A percentile compares a stretch with the other conserved stretches of the same genome.
These are phyloP conservation scores for Plecturocebus donacophilus DNA, from an alignment of 2,113 vertebrate genomes.

Conservation along the genomic window DNA sequence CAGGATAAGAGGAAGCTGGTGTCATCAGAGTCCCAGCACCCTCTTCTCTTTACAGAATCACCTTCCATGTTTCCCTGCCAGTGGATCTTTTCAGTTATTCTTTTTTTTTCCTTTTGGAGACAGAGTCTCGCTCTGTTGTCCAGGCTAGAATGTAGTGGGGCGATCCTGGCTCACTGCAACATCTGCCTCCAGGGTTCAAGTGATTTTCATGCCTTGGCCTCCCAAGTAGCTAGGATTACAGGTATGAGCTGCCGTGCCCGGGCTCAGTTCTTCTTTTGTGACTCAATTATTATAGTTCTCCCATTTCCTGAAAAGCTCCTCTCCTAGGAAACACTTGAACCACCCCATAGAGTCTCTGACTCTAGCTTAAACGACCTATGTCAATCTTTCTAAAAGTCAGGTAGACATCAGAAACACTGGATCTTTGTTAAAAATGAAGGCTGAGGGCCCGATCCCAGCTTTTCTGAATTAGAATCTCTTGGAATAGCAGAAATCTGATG, in stretches of 20 bases:
- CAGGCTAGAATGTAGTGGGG: too few relatives aligned
- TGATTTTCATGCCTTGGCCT: too few relatives aligned
- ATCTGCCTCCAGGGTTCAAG: too few relatives aligned
- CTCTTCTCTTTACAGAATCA: not conserved
- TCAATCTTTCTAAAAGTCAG: constrained; percentile 7
- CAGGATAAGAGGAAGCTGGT: not conserved
- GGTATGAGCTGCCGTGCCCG: too few relatives aligned
- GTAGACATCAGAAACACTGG: not conserved
- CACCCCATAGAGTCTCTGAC: not conserved
- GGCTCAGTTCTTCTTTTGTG: constrained; percentile 13
- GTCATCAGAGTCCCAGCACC: not conserved
- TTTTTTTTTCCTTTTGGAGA: not conserved
- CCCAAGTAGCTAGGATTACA: too few relatives aligned
- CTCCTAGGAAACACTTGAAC: constrained; percentile 28
- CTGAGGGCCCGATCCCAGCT: not conserved
- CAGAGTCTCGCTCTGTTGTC: too few relatives aligned
- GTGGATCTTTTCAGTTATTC: not conserved
- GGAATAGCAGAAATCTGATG: not conserved
- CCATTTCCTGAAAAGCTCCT: constrained; percentile 28
- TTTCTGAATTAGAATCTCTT: not conserved
- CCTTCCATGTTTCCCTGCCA: not conserved
- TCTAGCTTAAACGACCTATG: not conserved
- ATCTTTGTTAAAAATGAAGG: not conserved
- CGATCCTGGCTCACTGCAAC: too few relatives aligned
- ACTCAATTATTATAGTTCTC: not conserved